Evolutionary conservation across 37 sponge, comb jelly and placozoan genomes (phyloP).

Genomic region (Hexactinellida sp.): DNA sequence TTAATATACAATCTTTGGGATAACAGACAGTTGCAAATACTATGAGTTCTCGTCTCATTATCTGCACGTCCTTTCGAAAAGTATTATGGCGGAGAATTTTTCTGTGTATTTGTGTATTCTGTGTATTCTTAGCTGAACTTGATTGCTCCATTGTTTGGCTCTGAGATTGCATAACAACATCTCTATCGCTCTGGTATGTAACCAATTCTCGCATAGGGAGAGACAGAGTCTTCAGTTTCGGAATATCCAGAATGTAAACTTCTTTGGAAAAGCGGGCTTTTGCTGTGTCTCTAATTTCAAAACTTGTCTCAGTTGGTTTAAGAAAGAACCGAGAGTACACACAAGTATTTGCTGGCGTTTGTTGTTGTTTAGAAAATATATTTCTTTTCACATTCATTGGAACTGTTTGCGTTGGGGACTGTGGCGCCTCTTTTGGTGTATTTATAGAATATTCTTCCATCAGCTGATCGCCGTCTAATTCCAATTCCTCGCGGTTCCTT

Average conservation of each 20-base stretch:
- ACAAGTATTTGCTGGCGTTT: no score
- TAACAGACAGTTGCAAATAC: no score
- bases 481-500: not conserved
- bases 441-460: not conserved
- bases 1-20: no score
- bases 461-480: not conserved
- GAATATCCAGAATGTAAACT: not conserved
- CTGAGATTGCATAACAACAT: no score
- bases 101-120: no score
- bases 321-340: not conserved
- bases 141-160: no score
- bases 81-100: no score
- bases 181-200: no score
- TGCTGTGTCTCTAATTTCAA: not conserved
- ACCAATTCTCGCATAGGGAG: no score
- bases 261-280: not conserved
- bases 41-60: no score
- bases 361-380: not conserved
- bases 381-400: not conserved
- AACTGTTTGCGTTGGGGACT: not conserved
- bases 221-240: not conserved
- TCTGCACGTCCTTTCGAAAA: no score
- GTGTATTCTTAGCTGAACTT: no score
- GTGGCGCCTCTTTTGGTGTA: not conserved
- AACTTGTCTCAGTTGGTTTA: not conserved